A percentile compares a stretch with the other conserved stretches of the same genome.
phyloP scores from a whole-genome alignment of 2,113 vertebrate genomes.

The Mobula birostris region DNA sequence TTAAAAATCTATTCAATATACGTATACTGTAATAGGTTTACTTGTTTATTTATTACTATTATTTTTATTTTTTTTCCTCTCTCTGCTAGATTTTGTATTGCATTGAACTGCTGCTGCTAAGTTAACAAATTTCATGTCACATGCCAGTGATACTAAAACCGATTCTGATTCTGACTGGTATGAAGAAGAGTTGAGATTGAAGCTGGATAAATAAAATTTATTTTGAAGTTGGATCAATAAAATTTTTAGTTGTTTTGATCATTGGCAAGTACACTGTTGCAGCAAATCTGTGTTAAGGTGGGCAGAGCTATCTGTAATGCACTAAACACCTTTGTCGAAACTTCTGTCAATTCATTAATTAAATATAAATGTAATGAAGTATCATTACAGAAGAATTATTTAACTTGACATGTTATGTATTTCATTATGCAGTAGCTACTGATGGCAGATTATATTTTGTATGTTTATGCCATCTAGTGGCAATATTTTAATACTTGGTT shows the following conservation, averaged over 20 bases:
- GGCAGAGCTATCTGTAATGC: too few relatives aligned
- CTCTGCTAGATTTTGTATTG: too few relatives aligned
- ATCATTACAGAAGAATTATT: background rate
- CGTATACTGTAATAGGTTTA: too few relatives aligned
- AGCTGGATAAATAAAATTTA: background rate
- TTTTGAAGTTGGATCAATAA: background rate
- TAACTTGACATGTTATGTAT: background rate
- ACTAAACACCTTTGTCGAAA: background rate
- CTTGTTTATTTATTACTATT: too few relatives aligned
- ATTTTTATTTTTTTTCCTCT: too few relatives aligned
- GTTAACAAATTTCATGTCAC: too few relatives aligned
- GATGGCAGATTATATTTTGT: background rate
- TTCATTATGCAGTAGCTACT: background rate
- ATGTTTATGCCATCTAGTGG: slow-evolving; percentile 4
- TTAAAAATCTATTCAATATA: too few relatives aligned
- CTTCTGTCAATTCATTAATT: background rate
- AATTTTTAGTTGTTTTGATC: background rate
- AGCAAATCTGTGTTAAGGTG: background rate
- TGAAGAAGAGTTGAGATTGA: too few relatives aligned
- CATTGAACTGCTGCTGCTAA: too few relatives aligned
- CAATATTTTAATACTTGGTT: background rate
- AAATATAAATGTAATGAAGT: background rate
- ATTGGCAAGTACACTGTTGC: background rate
- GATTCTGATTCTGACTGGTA: too few relatives aligned
- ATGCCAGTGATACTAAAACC: too few relatives aligned